Evolutionary conservation across 2,113 vertebrate genomes (phyloP).

Genomic region (Nettapus auritus): DNA sequence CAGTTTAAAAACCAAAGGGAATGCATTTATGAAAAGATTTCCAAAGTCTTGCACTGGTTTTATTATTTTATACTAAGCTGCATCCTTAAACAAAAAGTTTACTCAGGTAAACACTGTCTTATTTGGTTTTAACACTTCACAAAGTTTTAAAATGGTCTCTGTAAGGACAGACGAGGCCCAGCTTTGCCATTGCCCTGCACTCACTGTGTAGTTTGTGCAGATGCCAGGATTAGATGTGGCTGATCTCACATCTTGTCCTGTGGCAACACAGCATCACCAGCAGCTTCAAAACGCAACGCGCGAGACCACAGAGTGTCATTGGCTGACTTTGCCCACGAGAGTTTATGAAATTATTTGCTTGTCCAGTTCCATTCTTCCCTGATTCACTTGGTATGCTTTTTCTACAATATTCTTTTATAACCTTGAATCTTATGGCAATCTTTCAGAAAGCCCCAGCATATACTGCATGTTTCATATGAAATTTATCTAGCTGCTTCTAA

Average conservation of each 20-base stretch:
- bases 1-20: background rate
- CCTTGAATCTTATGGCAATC: background rate
- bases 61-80: background rate
- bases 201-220: background rate
- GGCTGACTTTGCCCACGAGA: background rate
- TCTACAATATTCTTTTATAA: background rate
- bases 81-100: background rate
- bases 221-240: background rate
- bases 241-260: background rate
- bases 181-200: accelerated
- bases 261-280: background rate
- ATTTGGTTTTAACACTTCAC: background rate
- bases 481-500: background rate
- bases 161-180: background rate
- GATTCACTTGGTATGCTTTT: background rate
- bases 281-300: background rate
- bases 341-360: background rate
- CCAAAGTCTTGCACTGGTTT: background rate
- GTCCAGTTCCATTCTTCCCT: background rate
- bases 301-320: background rate
- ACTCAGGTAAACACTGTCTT: background rate
- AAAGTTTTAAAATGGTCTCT: background rate
- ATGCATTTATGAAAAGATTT: background rate
- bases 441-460: constrained; percentile 2
- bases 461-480: background rate